Conservation (phyloP, 2,797 vertebrate species). For the Balearica regulorum region DNA sequence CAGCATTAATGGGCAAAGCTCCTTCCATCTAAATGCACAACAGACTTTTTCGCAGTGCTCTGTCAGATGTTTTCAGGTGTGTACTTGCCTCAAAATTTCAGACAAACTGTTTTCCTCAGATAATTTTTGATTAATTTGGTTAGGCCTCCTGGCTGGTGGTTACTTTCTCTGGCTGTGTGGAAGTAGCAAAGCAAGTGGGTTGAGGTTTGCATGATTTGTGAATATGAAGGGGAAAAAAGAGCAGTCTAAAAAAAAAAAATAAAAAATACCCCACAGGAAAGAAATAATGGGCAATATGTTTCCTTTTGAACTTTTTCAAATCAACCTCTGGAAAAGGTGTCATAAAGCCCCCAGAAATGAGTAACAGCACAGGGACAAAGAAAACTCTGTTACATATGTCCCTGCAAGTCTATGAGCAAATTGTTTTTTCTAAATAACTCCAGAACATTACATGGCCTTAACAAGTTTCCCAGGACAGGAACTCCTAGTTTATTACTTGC, state of each 20-base stretch:
- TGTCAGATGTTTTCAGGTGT: not conserved
- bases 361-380: slow-evolving; percentile 75
- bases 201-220: slow-evolving; percentile 35
- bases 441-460: slow-evolving; percentile 82
- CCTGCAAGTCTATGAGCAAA: slow-evolving; percentile 83
- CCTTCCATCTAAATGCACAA: not conserved
- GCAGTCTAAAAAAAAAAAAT: slow-evolving; percentile 54
- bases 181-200: not conserved
- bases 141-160: not conserved
- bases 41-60: not conserved
- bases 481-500: slow-evolving; percentile 90
- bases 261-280: slow-evolving; percentile 61
- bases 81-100: not conserved
- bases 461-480: slow-evolving; percentile 97
- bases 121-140: slow-evolving; percentile 15
- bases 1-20: not conserved
- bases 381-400: slow-evolving; percentile 87
- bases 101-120: not conserved
- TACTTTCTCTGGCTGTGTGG: not conserved
- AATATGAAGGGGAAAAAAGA: slow-evolving; percentile 30
- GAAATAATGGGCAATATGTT: slow-evolving; percentile 66
- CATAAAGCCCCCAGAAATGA: slow-evolving; percentile 86
- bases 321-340: slow-evolving; percentile 81
- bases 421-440: slow-evolving; percentile 91
- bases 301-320: slow-evolving; percentile 69